Percentiles rank a stretch among this genome's conserved stretches.
phyloP scores from a whole-genome alignment of 2,797 vertebrate genomes.

The Enteromius mattozi region DNA sequence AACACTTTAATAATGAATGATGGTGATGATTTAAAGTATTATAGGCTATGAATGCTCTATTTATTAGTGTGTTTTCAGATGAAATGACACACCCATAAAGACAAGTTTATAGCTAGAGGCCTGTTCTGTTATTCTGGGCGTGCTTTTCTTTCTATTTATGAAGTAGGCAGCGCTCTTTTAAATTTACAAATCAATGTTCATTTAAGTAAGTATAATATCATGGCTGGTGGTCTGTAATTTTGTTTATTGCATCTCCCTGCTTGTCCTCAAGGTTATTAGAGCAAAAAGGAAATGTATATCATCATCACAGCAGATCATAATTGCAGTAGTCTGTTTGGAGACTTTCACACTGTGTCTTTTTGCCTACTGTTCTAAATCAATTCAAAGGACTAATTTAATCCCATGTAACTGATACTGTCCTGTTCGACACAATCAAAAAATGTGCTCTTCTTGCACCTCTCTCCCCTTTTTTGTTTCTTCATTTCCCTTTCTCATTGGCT shows the following conservation, averaged over 20 bases:
- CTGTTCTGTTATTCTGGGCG: neutral
- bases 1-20: neutral
- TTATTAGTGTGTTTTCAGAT: neutral
- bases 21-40: neutral
- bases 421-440: neutral
- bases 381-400: neutral
- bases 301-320: neutral
- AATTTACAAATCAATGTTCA: neutral
- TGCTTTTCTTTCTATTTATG: slow-evolving; percentile 2
- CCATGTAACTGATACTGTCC: neutral
- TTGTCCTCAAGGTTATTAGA: neutral
- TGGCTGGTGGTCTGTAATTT: slow-evolving; percentile 17
- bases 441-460: slow-evolving; percentile 41
- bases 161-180: neutral
- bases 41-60: neutral
- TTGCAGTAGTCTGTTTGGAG: neutral
- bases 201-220: neutral
- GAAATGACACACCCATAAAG: neutral
- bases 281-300: neutral
- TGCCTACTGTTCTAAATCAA: neutral
- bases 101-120: neutral
- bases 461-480: slow-evolving; percentile 46
- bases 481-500: slow-evolving; percentile 36
- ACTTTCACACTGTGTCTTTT: neutral
- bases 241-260: neutral